Evolutionary conservation across 2,113 vertebrate species (phyloP).

Genomic region (Oncorhynchus mykiss): DNA sequence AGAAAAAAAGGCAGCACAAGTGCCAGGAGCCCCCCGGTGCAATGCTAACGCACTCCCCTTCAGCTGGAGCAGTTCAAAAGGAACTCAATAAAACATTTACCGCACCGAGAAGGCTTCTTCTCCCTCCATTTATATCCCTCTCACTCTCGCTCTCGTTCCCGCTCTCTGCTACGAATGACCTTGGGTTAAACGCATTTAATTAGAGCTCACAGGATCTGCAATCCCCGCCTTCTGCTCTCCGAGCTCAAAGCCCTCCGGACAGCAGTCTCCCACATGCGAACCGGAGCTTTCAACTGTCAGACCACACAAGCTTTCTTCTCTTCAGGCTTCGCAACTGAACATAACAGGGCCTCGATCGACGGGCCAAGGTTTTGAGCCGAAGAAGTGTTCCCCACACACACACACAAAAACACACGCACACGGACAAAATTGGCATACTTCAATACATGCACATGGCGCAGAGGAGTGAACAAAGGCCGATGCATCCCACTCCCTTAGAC

Average conservation of each 20-base stretch:
- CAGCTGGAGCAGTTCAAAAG: slow-evolving; percentile 60
- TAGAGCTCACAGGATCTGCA: slow-evolving; percentile 58
- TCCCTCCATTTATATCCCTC: slow-evolving; percentile 25
- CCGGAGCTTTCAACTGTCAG: neutral
- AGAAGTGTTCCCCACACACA: neutral
- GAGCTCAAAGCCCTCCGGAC: slow-evolving; percentile 48
- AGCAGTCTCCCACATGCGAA: slow-evolving; percentile 8
- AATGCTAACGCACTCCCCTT: slow-evolving; percentile 12
- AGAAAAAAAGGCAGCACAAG: neutral
- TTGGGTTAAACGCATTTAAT: slow-evolving; percentile 73
- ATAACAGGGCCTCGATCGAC: neutral
- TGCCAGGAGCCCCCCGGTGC: slow-evolving; percentile 27
- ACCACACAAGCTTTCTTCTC: neutral
- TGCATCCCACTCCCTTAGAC: slow-evolving; percentile 17
- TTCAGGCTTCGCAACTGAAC: neutral
- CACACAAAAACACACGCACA: slow-evolving; percentile 1
- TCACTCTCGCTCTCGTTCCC: slow-evolving; percentile 29
- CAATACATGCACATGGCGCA: neutral
- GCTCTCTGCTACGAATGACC: slow-evolving; percentile 42
- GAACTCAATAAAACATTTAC: slow-evolving; percentile 73
- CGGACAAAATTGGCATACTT: neutral
- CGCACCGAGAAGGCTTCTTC: slow-evolving; percentile 43
- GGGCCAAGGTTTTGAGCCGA: neutral
- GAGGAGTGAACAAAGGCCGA: neutral
- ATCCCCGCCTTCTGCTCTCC: slow-evolving; percentile 28